Conservation (phyloP, 2,797 vertebrate species). For the Toxotes lorentzi region DNA sequence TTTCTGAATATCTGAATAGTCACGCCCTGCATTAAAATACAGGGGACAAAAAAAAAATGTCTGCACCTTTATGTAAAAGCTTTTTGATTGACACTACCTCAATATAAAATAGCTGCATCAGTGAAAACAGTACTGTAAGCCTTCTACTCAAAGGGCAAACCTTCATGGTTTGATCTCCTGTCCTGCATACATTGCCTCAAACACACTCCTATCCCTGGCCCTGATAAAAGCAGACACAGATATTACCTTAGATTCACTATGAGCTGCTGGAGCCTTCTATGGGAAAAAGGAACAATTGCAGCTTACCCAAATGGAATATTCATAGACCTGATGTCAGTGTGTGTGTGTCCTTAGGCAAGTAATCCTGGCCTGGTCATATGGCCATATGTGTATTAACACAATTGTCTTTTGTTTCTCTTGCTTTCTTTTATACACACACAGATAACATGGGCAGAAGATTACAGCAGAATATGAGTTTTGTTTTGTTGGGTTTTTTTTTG, state of each 20-base stretch:
- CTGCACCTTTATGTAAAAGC: constrained; percentile 12
- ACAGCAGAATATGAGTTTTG: too few relatives aligned
- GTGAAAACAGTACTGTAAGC: constrained; percentile 21
- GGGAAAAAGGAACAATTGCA: constrained; percentile 61
- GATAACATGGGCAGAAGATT: constrained; percentile 2
- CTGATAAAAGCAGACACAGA: constrained; percentile 63
- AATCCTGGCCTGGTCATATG: constrained; percentile 51
- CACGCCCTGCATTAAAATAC: constrained; percentile 1
- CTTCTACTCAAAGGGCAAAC: constrained; percentile 37
- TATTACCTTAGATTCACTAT: constrained; percentile 71
- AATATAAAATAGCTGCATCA: constrained; percentile 32
- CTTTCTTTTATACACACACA: background rate
- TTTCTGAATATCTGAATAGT: background rate
- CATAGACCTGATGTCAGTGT: constrained; percentile 63
- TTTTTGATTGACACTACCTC: constrained; percentile 13
- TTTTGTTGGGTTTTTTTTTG: too few relatives aligned
- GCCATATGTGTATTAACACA: constrained; percentile 36
- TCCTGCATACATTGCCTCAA: constrained; percentile 45
- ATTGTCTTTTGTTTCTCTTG: background rate
- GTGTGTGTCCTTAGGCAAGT: constrained; percentile 60
- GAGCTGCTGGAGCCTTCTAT: constrained; percentile 39
- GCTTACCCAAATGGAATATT: constrained; percentile 76
- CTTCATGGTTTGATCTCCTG: constrained; percentile 51
- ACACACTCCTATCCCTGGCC: constrained; percentile 37
- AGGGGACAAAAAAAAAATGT: background rate